Evolutionary conservation across 2,113 vertebrate species (phyloP).

Genomic region (Salminus brasiliensis): DNA sequence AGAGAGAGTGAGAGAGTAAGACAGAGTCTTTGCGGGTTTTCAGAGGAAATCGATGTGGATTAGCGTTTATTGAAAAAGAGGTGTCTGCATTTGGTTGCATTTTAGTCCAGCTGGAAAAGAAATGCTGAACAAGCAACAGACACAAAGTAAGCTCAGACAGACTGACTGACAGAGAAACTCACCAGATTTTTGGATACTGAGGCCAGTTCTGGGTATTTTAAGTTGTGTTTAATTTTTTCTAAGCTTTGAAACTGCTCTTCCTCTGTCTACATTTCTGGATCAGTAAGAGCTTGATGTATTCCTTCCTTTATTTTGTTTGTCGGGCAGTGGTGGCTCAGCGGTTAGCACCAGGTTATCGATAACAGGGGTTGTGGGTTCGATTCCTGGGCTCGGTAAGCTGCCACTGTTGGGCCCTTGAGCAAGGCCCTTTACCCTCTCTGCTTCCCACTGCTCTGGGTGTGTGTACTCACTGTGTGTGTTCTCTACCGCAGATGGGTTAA

Average conservation of each 20-base stretch:
- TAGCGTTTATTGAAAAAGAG: constrained; percentile 22
- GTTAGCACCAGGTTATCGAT: no score
- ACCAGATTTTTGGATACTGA: not conserved
- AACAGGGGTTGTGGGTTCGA: no score
- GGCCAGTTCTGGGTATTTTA: not conserved
- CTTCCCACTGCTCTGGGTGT: no score
- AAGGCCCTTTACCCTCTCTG: no score
- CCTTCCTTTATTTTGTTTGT: not conserved
- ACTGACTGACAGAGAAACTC: not conserved
- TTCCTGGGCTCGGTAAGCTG: no score
- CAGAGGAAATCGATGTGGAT: constrained; percentile 33
- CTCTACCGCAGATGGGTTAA: no score
- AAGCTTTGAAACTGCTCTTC: not conserved
- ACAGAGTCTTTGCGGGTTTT: constrained; percentile 30
- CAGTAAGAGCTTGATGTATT: not conserved
- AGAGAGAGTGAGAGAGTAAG: constrained; percentile 16
- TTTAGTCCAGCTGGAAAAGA: not conserved
- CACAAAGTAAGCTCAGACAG: not conserved
- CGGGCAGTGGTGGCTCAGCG: no score
- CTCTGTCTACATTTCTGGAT: not conserved
- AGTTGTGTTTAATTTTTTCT: constrained; percentile 10
- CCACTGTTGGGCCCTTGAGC: no score
- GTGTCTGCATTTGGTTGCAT: constrained; percentile 9
- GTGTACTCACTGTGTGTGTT: no score
- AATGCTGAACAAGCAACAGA: not conserved